Percentiles rank a stretch among this genome's conserved stretches.
phyloP scores from a whole-genome alignment of 2,113 vertebrate species.

The Scomber scombrus region DNA sequence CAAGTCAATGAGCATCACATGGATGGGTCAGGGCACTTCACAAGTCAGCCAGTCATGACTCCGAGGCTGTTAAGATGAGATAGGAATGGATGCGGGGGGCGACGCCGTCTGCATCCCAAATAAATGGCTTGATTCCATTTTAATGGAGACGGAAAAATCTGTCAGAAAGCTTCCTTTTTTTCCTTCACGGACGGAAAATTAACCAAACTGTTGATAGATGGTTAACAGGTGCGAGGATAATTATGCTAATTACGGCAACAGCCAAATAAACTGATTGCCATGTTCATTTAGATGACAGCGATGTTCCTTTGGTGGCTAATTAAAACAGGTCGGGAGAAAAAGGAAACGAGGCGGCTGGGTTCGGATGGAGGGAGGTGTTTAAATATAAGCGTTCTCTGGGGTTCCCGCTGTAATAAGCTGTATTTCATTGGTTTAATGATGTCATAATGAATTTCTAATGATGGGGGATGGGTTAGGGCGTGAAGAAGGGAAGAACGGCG shows the following conservation, averaged over 20 bases:
- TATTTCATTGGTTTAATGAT: slow-evolving; percentile 82
- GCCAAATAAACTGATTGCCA: slow-evolving; percentile 85
- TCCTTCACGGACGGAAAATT: slow-evolving; percentile 71
- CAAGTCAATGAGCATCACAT: slow-evolving; percentile 30
- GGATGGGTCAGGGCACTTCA: slow-evolving; percentile 27
- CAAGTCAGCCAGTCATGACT: slow-evolving; percentile 32
- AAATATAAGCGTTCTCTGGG: slow-evolving; percentile 79
- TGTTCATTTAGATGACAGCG: slow-evolving; percentile 85
- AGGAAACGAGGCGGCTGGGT: slow-evolving; percentile 67
- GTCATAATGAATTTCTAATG: slow-evolving; percentile 84
- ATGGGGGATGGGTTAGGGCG: slow-evolving; percentile 68
- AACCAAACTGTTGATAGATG: slow-evolving; percentile 80
- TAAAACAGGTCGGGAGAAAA: slow-evolving; percentile 73
- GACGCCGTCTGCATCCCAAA: slow-evolving; percentile 50
- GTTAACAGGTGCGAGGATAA: slow-evolving; percentile 83
- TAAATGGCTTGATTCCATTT: slow-evolving; percentile 21
- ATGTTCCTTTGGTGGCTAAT: slow-evolving; percentile 83
- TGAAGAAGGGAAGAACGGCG: slow-evolving; percentile 3
- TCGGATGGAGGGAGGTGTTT: slow-evolving; percentile 72
- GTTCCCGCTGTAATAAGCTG: slow-evolving; percentile 75
- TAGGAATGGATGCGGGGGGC: slow-evolving; percentile 25
- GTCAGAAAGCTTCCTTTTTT: slow-evolving; percentile 63
- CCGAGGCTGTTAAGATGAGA: slow-evolving; percentile 28
- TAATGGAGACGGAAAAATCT: slow-evolving; percentile 69
- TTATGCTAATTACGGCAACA: slow-evolving; percentile 82